These are phyloP conservation scores for Bostrychus sinensis DNA, from an alignment of 2,113 vertebrate species.

Conservation along the genomic window DNA sequence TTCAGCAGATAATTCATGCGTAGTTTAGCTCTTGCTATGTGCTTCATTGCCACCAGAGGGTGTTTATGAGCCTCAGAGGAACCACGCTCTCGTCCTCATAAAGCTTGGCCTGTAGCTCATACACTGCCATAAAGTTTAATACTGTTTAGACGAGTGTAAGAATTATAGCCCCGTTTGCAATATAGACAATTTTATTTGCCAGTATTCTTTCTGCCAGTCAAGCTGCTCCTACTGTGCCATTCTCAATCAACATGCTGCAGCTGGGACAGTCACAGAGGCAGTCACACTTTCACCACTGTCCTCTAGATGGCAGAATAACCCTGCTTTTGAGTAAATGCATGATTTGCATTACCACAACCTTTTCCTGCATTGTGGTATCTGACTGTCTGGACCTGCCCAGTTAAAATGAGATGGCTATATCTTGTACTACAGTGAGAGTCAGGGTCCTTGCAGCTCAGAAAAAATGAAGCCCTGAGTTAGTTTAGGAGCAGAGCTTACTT, in stretches of 20 bases:
- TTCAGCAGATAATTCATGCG: background rate
- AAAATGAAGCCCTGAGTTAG: slow-evolving; percentile 7
- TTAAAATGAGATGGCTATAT: slow-evolving; percentile 21
- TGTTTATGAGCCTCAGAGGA: slow-evolving; percentile 14
- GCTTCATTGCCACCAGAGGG: slow-evolving; percentile 36
- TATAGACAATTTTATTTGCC: slow-evolving; percentile 9
- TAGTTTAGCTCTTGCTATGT: background rate
- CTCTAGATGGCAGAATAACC: slow-evolving; percentile 47
- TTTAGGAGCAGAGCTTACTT: too few species aligned
- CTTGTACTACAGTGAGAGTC: slow-evolving; percentile 17
- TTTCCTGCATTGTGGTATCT: background rate
- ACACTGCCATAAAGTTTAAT: slow-evolving; percentile 18
- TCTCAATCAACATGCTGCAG: background rate
- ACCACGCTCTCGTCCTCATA: slow-evolving; percentile 6
- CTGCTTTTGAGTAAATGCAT: slow-evolving; percentile 4
- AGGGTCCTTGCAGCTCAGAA: slow-evolving; percentile 10
- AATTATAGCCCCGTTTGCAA: background rate
- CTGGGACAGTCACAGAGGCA: too few species aligned
- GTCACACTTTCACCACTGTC: slow-evolving; percentile 9
- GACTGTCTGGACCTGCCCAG: background rate
- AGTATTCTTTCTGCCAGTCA: background rate
- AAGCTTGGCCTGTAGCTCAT: slow-evolving; percentile 17
- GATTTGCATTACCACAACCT: background rate
- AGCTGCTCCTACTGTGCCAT: slow-evolving; percentile 4
- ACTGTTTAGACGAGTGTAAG: slow-evolving; percentile 7